These are phyloP conservation scores for Antheraea assamensis DNA, from an alignment of 2,888 invertebrate genomes.

Conservation along the genomic window DNA sequence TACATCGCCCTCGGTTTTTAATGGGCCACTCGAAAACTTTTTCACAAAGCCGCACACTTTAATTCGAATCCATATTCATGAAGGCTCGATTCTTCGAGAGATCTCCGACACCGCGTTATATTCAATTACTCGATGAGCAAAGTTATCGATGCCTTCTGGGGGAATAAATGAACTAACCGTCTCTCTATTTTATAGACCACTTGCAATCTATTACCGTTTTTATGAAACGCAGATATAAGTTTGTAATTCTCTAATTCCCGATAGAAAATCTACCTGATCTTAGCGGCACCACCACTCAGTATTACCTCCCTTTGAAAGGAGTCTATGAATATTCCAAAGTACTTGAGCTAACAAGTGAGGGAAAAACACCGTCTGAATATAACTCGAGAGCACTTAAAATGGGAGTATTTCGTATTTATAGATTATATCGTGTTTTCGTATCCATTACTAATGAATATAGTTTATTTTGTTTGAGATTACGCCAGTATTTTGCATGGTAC, in stretches of 20 bases:
- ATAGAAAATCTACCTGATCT: constrained; percentile 40
- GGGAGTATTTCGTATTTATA: constrained; percentile 3
- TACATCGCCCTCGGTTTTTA: constrained; percentile 46
- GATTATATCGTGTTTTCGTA: not conserved
- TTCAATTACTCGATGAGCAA: constrained; percentile 57
- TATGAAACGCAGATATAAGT: constrained; percentile 14
- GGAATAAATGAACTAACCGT: constrained; percentile 38
- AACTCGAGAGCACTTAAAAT: not conserved
- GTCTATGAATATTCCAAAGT: constrained; percentile 38
- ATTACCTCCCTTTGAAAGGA: constrained; percentile 17
- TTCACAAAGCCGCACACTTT: constrained; percentile 63
- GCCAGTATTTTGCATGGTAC: too few relatives aligned
- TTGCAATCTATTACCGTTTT: constrained; percentile 4
- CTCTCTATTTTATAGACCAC: constrained; percentile 27
- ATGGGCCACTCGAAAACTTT: constrained; percentile 61
- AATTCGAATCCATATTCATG: constrained; percentile 73
- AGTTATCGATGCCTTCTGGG: constrained; percentile 26
- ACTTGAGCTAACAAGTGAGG: constrained; percentile 35
- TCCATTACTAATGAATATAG: not conserved
- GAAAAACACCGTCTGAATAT: not conserved
- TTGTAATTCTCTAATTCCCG: constrained; percentile 25
- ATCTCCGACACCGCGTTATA: constrained; percentile 64
- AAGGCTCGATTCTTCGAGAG: constrained; percentile 42
- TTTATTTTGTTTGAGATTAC: not conserved
- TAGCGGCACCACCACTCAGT: constrained; percentile 24